Percentiles rank a stretch among this genome's conserved stretches.
These are phyloP conservation scores for Creontiades dilutus DNA, from an alignment of 2,888 invertebrate genomes.

Conservation along the genomic window DNA sequence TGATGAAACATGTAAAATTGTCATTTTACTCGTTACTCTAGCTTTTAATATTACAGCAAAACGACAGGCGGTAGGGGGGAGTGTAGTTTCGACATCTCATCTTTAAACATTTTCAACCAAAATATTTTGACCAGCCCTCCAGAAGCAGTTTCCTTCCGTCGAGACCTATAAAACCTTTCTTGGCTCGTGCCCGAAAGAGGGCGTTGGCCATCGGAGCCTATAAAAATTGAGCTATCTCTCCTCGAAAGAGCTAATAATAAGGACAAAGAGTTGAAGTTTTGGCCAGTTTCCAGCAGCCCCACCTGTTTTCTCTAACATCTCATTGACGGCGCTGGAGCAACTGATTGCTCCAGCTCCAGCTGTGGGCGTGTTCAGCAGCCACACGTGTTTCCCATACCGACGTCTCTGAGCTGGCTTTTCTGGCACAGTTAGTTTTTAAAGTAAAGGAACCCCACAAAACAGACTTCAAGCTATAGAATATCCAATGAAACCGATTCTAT, in stretches of 20 bases:
- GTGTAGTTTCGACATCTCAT: too few species aligned
- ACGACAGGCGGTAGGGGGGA: too few species aligned
- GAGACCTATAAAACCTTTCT: not conserved
- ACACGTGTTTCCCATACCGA: conserved; percentile 21
- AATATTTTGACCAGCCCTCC: too few species aligned
- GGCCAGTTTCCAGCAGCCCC: conserved; percentile 19
- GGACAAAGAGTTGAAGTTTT: conserved; percentile 1
- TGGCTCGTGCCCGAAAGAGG: not conserved
- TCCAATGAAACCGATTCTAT: too few species aligned
- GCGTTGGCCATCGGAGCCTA: not conserved
- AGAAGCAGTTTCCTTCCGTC: too few species aligned
- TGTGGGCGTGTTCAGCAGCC: not conserved
- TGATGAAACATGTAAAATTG: too few species aligned
- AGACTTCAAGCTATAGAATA: too few species aligned
- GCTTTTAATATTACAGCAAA: too few species aligned
- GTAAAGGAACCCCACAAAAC: too few species aligned
- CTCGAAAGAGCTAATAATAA: conserved; percentile 36
- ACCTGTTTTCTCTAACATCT: conserved; percentile 37
- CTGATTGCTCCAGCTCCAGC: not conserved
- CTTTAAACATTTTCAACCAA: too few species aligned
- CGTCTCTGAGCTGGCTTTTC: not conserved
- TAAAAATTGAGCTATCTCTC: conserved; percentile 42
- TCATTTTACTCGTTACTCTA: too few species aligned
- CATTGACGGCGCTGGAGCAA: conserved; percentile 6
- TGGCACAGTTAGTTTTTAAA: too few species aligned